Conservation (phyloP, 2,888 invertebrate species). For the Vanessa cardui region DNA sequence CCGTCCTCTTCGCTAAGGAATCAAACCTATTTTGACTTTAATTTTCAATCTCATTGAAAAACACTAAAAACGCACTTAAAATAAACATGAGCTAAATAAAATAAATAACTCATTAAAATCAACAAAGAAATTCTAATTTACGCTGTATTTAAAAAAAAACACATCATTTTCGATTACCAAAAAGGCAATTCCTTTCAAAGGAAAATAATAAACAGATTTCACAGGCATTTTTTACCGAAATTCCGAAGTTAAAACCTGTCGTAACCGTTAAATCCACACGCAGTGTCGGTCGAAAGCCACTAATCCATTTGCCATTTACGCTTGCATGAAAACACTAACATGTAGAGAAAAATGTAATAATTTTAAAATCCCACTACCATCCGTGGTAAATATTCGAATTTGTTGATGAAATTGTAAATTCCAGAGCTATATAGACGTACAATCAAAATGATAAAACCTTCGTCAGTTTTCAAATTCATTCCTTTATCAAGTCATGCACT, state of each 20-base stretch:
- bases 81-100: too few relatives aligned
- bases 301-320: constrained; percentile 50
- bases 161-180: too few relatives aligned
- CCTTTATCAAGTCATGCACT: too few relatives aligned
- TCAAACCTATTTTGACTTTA: too few relatives aligned
- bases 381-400: constrained; percentile 1
- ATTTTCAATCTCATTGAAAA: too few relatives aligned
- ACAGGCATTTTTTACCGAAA: not conserved
- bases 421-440: constrained; percentile 3
- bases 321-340: constrained; percentile 19
- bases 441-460: too few relatives aligned
- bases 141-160: too few relatives aligned
- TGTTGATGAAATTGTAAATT: constrained; percentile 9
- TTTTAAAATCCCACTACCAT: not conserved
- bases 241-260: constrained; percentile 1
- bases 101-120: too few relatives aligned
- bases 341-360: constrained; percentile 8
- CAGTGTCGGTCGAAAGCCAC: constrained; percentile 46
- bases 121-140: too few relatives aligned
- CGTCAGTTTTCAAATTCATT: too few relatives aligned
- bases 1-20: too few relatives aligned
- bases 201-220: not conserved
- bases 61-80: too few relatives aligned
- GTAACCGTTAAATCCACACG: constrained; percentile 20
- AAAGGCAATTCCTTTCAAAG: not conserved